Evolutionary conservation across 2,888 invertebrate species (phyloP), one percentile per base, ranked within the genome.

Genomic region (Cerastoderma edule): DNA sequence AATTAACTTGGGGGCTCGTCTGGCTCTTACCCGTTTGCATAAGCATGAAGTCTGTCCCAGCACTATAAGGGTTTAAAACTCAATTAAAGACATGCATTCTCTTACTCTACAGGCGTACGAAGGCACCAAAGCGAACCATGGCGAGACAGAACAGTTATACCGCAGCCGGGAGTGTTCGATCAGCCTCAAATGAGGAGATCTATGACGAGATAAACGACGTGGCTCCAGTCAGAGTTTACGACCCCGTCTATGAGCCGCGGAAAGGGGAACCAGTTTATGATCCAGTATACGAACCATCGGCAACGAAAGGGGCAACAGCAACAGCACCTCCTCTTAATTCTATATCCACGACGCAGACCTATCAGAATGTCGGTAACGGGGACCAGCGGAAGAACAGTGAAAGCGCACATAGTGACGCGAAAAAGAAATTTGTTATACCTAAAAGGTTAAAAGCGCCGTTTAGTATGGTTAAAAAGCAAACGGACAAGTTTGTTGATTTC

Each of bases 201-300:
- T 75, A 75, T 56, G 75, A 71, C 8, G 75, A 72, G 53, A 75
- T 75, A 19, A 39, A 63, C 16, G 46, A 54, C 16, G 22, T 22
- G 13, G 16, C 28, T n/a, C 70, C 67, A 2, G 19, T 24, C 60
- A 60, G 39, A 35, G 32, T 27, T 8, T 75, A 65, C 19, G 75
- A 75, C 46, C 63, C 67, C 1, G 71, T 64, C 6, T 72, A 75
- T 39, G 75, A 67, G 35, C 60, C 73, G 28, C 28, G 39, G 8
- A 63, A 44, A 28, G 27, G 53, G 53, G 28, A 50, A n/a, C 16
- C 53, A 0, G 24, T 24, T 30, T 63, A 39, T n/a, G 64, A 63
- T 10, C 60, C 60, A 39, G 60, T 60, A 0, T 60, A 60, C 39
- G 60, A 60, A 4, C 60, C 60, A 10, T 8, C 13, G 10, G 16